These are phyloP conservation scores for Periparus ater DNA, from an alignment of 2,797 vertebrate species.

Conservation along the genomic window DNA sequence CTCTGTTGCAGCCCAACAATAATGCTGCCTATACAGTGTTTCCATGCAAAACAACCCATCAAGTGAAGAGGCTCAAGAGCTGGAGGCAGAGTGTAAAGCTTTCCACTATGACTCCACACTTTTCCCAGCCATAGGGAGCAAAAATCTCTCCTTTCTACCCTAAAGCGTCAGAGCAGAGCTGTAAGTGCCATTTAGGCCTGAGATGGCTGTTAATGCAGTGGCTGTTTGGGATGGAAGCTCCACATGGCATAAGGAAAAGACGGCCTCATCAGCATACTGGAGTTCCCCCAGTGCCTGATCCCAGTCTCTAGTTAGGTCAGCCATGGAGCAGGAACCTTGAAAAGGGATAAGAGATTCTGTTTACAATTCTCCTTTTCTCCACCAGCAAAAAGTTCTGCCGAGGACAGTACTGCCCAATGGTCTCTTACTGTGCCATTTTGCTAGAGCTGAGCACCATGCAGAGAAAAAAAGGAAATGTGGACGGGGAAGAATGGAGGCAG, in stretches of 20 bases:
- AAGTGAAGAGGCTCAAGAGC: background rate
- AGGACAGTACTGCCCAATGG: background rate
- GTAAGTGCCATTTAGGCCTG: background rate
- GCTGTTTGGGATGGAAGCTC: background rate
- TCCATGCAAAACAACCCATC: background rate
- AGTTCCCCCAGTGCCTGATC: background rate
- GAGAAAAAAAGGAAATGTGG: background rate
- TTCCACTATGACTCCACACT: background rate
- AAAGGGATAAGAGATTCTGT: background rate
- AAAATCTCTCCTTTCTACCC: background rate
- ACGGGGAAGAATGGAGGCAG: background rate
- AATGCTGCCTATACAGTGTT: background rate
- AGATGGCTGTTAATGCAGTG: background rate
- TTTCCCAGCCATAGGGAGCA: background rate
- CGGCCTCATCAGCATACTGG: background rate
- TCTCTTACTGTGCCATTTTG: background rate
- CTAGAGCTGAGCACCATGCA: background rate
- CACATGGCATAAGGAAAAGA: background rate
- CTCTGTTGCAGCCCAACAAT: background rate
- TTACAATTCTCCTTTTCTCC: background rate
- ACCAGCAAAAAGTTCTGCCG: background rate
- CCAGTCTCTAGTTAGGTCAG: background rate
- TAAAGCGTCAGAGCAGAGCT: background rate
- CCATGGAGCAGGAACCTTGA: background rate
- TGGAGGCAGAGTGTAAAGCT: background rate